phyloP scores from a whole-genome alignment of 2,797 vertebrate genomes.

The Artibeus lituratus region DNA sequence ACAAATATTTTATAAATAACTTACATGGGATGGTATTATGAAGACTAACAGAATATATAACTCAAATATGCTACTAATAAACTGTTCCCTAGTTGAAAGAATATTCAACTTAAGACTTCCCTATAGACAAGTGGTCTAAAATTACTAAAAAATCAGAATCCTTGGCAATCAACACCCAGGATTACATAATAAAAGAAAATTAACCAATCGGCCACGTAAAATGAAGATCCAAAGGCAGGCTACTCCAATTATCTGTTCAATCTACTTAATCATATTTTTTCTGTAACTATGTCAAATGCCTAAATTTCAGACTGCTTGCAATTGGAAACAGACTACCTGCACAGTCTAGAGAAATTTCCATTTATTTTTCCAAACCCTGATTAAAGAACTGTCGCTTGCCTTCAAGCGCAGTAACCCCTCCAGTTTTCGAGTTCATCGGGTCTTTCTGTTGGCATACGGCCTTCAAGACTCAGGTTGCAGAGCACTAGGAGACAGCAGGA shows the following conservation, averaged over 20 bases:
- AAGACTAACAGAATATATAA: background rate
- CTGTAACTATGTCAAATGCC: slow-evolving; percentile 24
- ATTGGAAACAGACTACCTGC: slow-evolving; percentile 22
- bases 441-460: slow-evolving; percentile 7
- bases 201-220: slow-evolving; percentile 23
- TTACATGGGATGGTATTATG: background rate
- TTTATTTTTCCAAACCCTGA: slow-evolving; percentile 46
- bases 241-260: background rate
- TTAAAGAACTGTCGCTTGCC: slow-evolving; percentile 39
- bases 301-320: slow-evolving; percentile 42
- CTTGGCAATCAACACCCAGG: background rate
- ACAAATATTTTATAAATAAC: slow-evolving; percentile 6
- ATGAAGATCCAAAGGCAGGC: slow-evolving; percentile 27
- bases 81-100: slow-evolving; percentile 11
- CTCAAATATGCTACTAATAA: slow-evolving; percentile 3
- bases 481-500: slow-evolving; percentile 51
- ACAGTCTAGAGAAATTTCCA: slow-evolving; percentile 26
- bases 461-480: slow-evolving; percentile 27
- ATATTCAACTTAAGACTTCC: slow-evolving; percentile 32
- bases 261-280: slow-evolving; percentile 22
- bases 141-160: slow-evolving; percentile 35
- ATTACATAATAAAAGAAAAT: slow-evolving; percentile 10
- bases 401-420: slow-evolving; percentile 38
- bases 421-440: background rate
- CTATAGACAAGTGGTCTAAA: slow-evolving; percentile 8